Evolutionary conservation across 2,888 invertebrate species (phyloP), one percentile per base, ranked within the genome.

Genomic region (Cataglyphis rosenhaueri): DNA sequence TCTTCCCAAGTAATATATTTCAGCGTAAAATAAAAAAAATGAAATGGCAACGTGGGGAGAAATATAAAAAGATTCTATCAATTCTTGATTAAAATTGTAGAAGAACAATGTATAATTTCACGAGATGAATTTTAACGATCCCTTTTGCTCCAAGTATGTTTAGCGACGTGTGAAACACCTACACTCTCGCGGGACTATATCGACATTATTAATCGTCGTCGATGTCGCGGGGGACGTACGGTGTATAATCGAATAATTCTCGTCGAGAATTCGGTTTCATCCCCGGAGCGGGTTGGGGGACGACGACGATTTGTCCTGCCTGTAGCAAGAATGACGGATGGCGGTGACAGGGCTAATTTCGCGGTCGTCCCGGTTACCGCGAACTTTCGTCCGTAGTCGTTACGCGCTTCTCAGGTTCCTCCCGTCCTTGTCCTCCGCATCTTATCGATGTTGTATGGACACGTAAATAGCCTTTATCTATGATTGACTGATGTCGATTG

Each of bases 301-400:
- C n/a, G 38, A 64, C 64, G 35, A 65, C 66, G 52, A 66, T 82
- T 74, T 84, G 83, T 88, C 73, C 76, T 64, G 71, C 83, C 52
- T 83, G 84, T 83, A 83, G 81, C 64, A 10, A 66, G 29, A 65
- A 82, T 87, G 89, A 90, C 85, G 86, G 89, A 91, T 91, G 87
- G 89, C 87, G 88, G 86, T 87, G 90, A 90, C 88, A 85, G 85
- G 87, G 85, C 90, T 90, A 89, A 89, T 86, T 87, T 88, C 84
- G 83, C 82, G 44, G 25, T 44, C 59, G 38, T 70, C 21, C 35
- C 71, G 64, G 52, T 61, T 59, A 41, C 38, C 68, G 65, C 65
- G 18, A 62, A 81, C 29, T 62, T 62, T 64, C 38, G 52, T 74
- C 38, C 25, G 38, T n/a, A 35, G n/a, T 76, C 68, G 76, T 68